These are phyloP conservation scores for Strigamia transsilvanica DNA, from an alignment of 2,888 invertebrate genomes.

Conservation along the genomic window DNA sequence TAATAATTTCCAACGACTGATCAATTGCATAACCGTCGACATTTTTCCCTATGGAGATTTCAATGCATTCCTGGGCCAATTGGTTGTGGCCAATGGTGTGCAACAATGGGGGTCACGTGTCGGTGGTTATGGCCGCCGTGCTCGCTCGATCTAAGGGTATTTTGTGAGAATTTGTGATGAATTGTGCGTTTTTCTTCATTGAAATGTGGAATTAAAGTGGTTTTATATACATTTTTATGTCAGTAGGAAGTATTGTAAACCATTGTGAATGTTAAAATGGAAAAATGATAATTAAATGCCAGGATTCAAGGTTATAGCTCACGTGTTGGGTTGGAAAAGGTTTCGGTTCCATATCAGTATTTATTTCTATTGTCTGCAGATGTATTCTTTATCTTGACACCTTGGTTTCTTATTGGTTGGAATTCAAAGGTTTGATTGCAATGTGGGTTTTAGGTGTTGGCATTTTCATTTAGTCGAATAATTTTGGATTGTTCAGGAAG, in stretches of 20 bases:
- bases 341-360: constrained; percentile 41
- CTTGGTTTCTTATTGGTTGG: neutral
- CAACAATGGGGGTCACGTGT: too few species aligned
- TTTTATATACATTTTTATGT: too few species aligned
- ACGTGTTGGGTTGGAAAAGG: constrained; percentile 11
- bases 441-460: neutral
- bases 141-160: too few species aligned
- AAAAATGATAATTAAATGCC: neutral
- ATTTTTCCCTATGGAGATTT: neutral
- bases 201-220: too few species aligned
- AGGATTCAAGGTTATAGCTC: neutral
- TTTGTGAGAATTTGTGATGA: too few species aligned
- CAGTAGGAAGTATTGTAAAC: neutral
- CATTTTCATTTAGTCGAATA: neutral
- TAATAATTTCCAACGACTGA: too few species aligned
- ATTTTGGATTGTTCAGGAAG: neutral
- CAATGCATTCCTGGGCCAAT: neutral
- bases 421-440: neutral
- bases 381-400: constrained; percentile 8
- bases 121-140: too few species aligned
- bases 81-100: neutral
- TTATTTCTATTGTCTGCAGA: constrained; percentile 14
- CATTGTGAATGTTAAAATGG: neutral
- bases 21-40: too few species aligned
- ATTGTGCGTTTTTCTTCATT: too few species aligned